Conservation (phyloP, 2,797 vertebrate species). For the Sebastes cheni region DNA sequence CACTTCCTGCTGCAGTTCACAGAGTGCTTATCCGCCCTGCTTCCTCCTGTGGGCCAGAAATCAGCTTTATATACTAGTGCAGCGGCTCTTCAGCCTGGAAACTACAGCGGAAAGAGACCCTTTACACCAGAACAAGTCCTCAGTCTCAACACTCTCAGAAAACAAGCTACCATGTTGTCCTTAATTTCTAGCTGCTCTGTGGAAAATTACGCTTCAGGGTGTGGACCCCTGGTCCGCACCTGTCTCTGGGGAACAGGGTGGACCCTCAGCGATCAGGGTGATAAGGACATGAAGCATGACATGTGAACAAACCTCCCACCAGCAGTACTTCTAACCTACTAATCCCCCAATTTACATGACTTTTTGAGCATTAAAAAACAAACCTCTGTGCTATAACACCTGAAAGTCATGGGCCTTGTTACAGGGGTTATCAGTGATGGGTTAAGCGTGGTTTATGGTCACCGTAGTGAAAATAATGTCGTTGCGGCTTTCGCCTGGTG, state of each 20-base stretch:
- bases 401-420: conserved; percentile 45
- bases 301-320: conserved; percentile 27
- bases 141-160: conserved; percentile 12
- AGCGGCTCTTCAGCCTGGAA: conserved; percentile 23
- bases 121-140: conserved; percentile 21
- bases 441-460: too few relatives aligned
- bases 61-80: conserved; percentile 39
- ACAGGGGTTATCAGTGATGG: conserved; percentile 45
- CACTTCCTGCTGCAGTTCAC: conserved; percentile 75
- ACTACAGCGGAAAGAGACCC: conserved; percentile 17
- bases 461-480: too few relatives aligned
- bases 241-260: conserved; percentile 74
- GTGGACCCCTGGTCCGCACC: conserved; percentile 59
- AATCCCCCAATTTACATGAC: background rate
- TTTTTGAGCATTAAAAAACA: background rate
- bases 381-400: conserved; percentile 1
- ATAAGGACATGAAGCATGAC: conserved; percentile 67
- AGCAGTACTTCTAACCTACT: background rate
- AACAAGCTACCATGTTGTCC: conserved; percentile 41
- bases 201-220: conserved; percentile 43
- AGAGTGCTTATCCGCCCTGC: conserved; percentile 65
- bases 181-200: conserved; percentile 35
- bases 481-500: too few relatives aligned
- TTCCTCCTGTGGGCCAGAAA: conserved; percentile 78
- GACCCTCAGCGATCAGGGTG: conserved; percentile 40